Evolutionary conservation across 2,113 vertebrate genomes (phyloP), one percentile per base, ranked within the genome.

Genomic region (Heliornis fulica): DNA sequence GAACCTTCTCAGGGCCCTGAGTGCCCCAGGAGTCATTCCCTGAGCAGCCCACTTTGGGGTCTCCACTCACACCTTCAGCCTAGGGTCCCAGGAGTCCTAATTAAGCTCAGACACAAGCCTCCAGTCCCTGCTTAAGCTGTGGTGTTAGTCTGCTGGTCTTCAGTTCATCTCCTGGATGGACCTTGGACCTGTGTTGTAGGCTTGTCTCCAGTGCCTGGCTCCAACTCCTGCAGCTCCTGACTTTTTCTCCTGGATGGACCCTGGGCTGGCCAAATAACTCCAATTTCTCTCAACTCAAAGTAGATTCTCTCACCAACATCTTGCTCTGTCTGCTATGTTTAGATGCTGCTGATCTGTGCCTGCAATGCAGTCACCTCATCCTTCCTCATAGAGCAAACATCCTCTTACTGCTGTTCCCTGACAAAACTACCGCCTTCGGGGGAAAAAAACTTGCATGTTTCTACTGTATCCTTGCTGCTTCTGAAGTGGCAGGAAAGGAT

Each of bases 311-410:
- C 26, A 43, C 7, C 23, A 75, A 10, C 25, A 25, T 10, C 17
- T 46, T 34, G 23, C 25, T 71, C n/a, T 61, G 20, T 29, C 65
- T 83, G 50, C 48, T 22, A 10, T 5, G 32, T 45, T 78, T 43
- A 82, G 54, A 46, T 6, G 29, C 40, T 41, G 32, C 40, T 31
- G 41, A 16, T 63, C 53, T 63, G 28, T 46, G 45, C 41, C 83
- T 76, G 61, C 70, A 45, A 32, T 36, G 79, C 25, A 40, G 53
- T 64, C 26, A 68, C 43, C 19, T 76, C 57, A 54, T 50, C 29
- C 22, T 29, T 80, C 50, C 40, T 79, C 41, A 45, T 1, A 75
- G 11, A 45, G 25, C 0, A 0, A 76, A 70, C 7, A 18, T 5
- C n/a, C 38, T 86, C 29, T 34, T 61, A 48, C 13, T 72, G 34